Conservation (phyloP, 2,888 invertebrate genomes). For the Oxycera nigricornis region DNA sequence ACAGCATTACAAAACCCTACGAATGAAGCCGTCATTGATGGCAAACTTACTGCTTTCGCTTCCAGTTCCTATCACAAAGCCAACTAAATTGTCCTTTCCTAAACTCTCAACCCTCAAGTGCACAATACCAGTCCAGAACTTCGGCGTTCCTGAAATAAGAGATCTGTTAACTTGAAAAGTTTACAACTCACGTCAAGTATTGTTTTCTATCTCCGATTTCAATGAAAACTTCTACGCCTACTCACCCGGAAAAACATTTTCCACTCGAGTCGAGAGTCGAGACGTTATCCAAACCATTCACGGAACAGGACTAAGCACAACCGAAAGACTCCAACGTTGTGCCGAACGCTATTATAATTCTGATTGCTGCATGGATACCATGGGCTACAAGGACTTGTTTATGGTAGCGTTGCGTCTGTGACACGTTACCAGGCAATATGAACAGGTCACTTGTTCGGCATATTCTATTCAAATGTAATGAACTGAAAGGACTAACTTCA, state of each 20-base stretch:
- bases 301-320: background rate
- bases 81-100: too few relatives aligned
- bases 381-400: slow-evolving; percentile 10
- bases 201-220: background rate
- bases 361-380: background rate
- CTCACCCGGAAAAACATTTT: background rate
- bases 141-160: too few relatives aligned
- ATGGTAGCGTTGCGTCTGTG: background rate
- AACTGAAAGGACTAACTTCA: too few relatives aligned
- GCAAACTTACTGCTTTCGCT: too few relatives aligned
- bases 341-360: too few relatives aligned
- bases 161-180: background rate
- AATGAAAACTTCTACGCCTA: background rate
- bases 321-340: background rate
- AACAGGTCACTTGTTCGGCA: background rate
- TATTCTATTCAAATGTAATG: too few relatives aligned
- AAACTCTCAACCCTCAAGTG: too few relatives aligned
- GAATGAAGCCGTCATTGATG: too few relatives aligned
- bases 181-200: background rate
- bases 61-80: too few relatives aligned
- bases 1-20: too few relatives aligned
- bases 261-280: background rate
- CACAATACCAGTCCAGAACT: too few relatives aligned
- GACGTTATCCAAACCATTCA: background rate
- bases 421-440: background rate